Evolutionary conservation across 2,797 vertebrate species (phyloP).

Genomic region (Sandelia bainsii): DNA sequence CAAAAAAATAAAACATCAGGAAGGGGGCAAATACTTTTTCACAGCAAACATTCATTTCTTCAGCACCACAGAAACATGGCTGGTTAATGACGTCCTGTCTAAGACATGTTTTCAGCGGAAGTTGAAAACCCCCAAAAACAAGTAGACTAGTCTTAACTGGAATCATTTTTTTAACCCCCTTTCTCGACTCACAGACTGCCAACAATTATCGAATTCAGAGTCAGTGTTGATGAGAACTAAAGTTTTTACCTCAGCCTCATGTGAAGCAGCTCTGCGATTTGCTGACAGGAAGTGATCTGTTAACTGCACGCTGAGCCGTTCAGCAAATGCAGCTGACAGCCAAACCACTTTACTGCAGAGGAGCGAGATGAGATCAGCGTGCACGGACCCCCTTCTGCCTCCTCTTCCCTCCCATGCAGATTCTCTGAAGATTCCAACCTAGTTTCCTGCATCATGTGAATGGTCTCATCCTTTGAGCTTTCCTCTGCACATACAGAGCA

Average conservation of each 20-base stretch:
- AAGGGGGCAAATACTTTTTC: no score
- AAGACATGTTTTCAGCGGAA: no score
- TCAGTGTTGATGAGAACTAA: neutral
- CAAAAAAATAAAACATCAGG: no score
- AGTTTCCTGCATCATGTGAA: neutral
- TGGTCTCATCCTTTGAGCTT: neutral
- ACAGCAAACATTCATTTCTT: no score
- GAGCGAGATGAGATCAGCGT: neutral
- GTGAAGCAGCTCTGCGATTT: neutral
- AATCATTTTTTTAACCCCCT: no score
- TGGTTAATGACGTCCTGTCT: no score
- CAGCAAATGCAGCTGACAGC: constrained; percentile 5
- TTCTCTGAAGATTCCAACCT: neutral
- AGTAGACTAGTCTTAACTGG: no score
- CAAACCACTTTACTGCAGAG: neutral
- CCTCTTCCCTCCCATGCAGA: neutral
- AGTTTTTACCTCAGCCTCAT: neutral
- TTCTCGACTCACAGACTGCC: neutral
- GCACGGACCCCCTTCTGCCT: neutral
- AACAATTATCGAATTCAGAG: neutral
- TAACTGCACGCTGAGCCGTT: neutral
- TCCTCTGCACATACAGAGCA: neutral
- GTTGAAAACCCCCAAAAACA: no score
- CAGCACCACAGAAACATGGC: no score
- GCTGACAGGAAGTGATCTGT: neutral